Evolutionary conservation across 92 coral and sea anemone species (phyloP), one percentile per base, ranked within the genome.

Genomic region (Porites cylindrica): DNA sequence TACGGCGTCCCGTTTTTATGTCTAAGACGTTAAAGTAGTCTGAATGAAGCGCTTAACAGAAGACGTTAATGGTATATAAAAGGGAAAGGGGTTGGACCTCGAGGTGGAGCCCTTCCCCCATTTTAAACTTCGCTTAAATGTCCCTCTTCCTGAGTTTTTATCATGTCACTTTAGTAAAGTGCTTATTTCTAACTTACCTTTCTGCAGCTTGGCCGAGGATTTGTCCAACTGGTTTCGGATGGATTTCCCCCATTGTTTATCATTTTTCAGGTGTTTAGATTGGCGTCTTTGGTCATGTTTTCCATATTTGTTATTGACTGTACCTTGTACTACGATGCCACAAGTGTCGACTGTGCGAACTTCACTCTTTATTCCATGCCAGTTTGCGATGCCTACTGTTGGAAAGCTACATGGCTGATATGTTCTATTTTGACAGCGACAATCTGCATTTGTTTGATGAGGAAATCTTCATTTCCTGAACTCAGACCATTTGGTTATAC

Each of bases 231-330:
- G 38, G 69, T 70, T 10, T 75, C 64, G 43, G 13, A 43, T 63
- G 61, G 75, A 16, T 18, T 75, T 51, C 67, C 75, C 17, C 54
- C 43, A 1, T 3, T 82, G 21, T 91, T 77, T 75, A 9, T 91
- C 17, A 0, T 64, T 20, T 80, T 87, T 23, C 96, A 93, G 80
- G 19, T 87, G 66, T 91, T 93, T 64, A 90, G 96, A 20, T 78
- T 93, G 70, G 68, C 52, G 21, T 51, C 92, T 6, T 47, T 93
- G 75, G 91, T 71, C 24, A 81, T 93, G 91, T 93, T 91, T 72
- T 74, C 94, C 1, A 88, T 90, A 23, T 93, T 93, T 77, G 52
- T 81, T 76, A 63, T 91, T 21, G 90, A 93, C 77, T 93, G 96
- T 23, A 93, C 92, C 7, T 80, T 93, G 29, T 91, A 86, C 68